phyloP scores from a whole-genome alignment of 2,113 vertebrate genomes.

The Apaloderma vittatum region DNA sequence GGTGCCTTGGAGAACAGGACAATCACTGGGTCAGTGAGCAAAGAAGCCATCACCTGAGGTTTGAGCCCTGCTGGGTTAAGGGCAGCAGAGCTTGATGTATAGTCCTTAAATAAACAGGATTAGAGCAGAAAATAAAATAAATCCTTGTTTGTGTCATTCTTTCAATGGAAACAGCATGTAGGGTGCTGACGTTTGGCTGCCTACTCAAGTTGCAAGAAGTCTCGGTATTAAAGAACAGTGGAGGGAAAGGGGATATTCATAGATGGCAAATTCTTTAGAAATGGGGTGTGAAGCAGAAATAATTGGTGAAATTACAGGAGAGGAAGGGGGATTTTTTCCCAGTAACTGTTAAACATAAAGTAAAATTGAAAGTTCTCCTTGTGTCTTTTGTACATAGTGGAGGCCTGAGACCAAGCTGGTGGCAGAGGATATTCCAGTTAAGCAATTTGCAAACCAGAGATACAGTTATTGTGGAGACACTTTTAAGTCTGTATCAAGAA shows the following conservation, averaged over 20 bases:
- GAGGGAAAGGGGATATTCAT: not conserved
- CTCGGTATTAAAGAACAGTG: not conserved
- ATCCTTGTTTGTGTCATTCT: not conserved
- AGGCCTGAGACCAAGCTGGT: not conserved
- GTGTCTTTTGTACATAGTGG: not conserved
- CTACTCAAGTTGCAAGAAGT: not conserved
- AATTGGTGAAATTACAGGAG: not conserved
- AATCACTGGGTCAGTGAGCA: not conserved
- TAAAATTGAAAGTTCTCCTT: not conserved
- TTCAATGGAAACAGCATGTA: not conserved
- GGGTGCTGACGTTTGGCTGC: not conserved
- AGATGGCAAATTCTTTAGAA: constrained; percentile 16
- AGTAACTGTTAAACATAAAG: not conserved
- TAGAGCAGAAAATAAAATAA: not conserved
- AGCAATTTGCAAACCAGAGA: not conserved
- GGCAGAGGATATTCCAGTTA: not conserved
- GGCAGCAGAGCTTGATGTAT: not conserved
- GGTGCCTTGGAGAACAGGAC: too few species aligned
- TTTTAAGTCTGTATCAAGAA: not conserved
- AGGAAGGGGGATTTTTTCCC: not conserved
- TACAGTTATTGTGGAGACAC: not conserved
- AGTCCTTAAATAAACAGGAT: not conserved
- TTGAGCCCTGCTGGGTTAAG: not conserved
- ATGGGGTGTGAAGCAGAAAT: constrained; percentile 37
- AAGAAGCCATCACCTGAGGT: not conserved